phyloP scores from a whole-genome alignment of 2,888 invertebrate genomes.

The Tachystola acroxantha region DNA sequence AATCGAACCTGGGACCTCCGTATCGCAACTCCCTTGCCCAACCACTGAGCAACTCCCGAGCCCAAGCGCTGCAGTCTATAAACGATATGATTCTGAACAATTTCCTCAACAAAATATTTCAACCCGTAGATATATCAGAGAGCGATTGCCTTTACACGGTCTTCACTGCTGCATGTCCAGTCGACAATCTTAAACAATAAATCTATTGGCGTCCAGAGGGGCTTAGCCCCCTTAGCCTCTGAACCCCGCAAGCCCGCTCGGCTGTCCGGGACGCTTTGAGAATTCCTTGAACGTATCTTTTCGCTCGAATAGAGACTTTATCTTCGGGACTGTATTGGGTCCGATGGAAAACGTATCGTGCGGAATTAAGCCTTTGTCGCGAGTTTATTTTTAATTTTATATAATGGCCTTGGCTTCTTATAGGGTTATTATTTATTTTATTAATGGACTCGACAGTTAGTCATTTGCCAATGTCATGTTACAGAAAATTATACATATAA shows the following conservation, averaged over 20 bases:
- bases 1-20: no score
- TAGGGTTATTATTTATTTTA: no score
- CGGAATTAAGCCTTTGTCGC: constrained; percentile 13
- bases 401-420: not conserved
- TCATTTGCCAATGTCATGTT: no score
- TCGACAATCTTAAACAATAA: constrained; percentile 55
- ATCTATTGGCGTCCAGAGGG: constrained; percentile 44
- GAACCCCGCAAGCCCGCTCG: constrained; percentile 12
- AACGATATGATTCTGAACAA: no score
- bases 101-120: no score
- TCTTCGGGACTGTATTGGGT: constrained; percentile 30
- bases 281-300: constrained; percentile 55
- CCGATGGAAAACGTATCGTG: constrained; percentile 38
- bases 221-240: constrained; percentile 25
- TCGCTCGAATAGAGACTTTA: constrained; percentile 44
- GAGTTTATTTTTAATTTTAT: constrained; percentile 3
- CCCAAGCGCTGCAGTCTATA: no score
- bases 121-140: no score
- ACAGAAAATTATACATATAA: no score
- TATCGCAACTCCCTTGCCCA: no score
- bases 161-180: constrained; percentile 25
- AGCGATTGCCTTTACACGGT: constrained; percentile 12
- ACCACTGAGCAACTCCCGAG: no score
- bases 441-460: no score
- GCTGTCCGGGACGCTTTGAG: constrained; percentile 23